Evolutionary conservation across 2,113 vertebrate species (phyloP).

Genomic region (Nothocercus julius): DNA sequence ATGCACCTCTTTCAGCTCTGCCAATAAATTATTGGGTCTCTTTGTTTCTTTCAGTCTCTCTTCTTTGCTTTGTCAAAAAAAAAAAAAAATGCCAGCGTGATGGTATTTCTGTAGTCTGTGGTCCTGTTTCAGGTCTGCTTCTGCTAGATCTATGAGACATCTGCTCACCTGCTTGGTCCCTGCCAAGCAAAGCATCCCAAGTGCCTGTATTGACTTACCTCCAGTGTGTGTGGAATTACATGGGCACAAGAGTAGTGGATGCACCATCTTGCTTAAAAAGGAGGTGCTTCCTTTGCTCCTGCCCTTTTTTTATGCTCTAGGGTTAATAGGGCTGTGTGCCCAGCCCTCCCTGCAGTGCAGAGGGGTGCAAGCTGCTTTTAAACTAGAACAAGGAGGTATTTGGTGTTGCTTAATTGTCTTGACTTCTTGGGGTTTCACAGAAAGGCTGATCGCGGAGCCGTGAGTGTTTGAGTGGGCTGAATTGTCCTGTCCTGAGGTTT

Average conservation of each 20-base stretch:
- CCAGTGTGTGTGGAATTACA: background rate
- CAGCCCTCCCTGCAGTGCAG: background rate
- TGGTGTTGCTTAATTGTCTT: background rate
- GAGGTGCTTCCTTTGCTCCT: background rate
- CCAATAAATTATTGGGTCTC: slow-evolving; percentile 79
- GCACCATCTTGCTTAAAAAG: background rate
- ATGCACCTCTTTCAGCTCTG: slow-evolving; percentile 68
- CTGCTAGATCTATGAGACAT: background rate
- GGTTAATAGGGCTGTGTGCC: background rate
- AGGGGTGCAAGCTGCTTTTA: background rate
- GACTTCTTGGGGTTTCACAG: background rate
- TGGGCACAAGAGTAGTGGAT: background rate
- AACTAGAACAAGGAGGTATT: background rate
- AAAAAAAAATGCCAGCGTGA: background rate
- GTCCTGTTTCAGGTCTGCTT: background rate
- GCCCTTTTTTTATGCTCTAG: background rate
- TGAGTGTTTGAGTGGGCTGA: background rate
- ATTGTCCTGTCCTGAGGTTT: background rate
- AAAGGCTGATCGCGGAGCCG: background rate
- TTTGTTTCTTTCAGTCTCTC: slow-evolving; percentile 62
- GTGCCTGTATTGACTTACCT: background rate
- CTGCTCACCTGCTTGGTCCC: background rate
- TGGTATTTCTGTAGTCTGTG: background rate
- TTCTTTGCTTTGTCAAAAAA: background rate
- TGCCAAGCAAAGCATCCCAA: background rate